Evolutionary conservation across 2,888 invertebrate genomes (phyloP), one percentile per base, ranked within the genome.

Genomic region (Spilarctia lutea): DNA sequence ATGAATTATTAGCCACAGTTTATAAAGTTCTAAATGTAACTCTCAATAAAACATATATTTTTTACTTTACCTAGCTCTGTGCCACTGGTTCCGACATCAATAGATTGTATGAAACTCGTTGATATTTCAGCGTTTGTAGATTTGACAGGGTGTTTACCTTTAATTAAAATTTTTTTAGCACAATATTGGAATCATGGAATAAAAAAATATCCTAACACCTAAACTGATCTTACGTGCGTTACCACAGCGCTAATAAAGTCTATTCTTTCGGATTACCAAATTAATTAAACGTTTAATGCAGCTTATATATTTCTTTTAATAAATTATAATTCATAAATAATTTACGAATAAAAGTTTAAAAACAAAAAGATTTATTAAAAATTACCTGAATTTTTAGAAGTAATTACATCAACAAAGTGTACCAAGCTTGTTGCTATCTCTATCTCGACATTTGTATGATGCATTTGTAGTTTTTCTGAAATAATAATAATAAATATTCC

Each of bases 11-110:
- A 30, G 18, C 6, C 60, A 13, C 16, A 27, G 27, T 11, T 27
- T 16, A 16, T 60, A 27, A 13, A 27, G 11, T 3, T 16, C 4
- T 11, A 2, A 24, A 56, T 11, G 16, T 11, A 39, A 39, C 8
- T 39, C 16, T 45, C 10, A 42, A 42, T 11, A 4, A 7, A 11
- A 30, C 27, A 3, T 67, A n/a, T 39, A 0, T 42, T 39, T 18
- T 24, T 68, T 67, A 33, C 20, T 24, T 56, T 72, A 72, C 72
- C 72, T 72, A 52, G 20, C 4, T 48, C 48, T 39, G 52, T 8
- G 18, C 35, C 45, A 52, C 66, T 66, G 27, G 63, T 66, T 52
- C 24, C 27, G 27, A 52, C 10, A 20, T 65, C 52, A 35, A 52
- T 39, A 16, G 24, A 11, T 65, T 52, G n/a, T 52, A n/a, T 10